Evolutionary conservation across 2,888 invertebrate genomes (phyloP).

Genomic region (Drosophila fulvimacula): DNA sequence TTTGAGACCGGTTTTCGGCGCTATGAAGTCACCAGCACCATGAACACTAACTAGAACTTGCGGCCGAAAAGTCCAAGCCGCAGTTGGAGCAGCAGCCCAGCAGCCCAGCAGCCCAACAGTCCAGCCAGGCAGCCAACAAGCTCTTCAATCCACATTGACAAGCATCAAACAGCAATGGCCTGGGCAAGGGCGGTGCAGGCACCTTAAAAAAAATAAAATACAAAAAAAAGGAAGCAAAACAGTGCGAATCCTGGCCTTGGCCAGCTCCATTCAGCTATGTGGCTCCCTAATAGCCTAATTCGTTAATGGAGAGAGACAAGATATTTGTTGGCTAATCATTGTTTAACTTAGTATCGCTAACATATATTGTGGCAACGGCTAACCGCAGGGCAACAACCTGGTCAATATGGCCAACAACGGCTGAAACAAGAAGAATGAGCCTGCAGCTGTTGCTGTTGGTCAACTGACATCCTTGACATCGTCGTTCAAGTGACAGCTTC

Average conservation of each 20-base stretch:
- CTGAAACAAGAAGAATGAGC: slow-evolving; percentile 21
- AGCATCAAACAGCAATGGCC: slow-evolving; percentile 31
- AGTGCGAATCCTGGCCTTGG: slow-evolving; percentile 21
- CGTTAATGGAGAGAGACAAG: slow-evolving; percentile 21
- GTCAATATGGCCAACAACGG: slow-evolving; percentile 34
- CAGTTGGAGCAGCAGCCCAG: slow-evolving; percentile 38
- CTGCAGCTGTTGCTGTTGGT: slow-evolving; percentile 34
- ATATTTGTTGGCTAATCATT: slow-evolving; percentile 18
- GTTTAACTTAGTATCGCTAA: slow-evolving; percentile 8
- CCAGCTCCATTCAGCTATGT: slow-evolving; percentile 3
- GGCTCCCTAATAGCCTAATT: slow-evolving; percentile 33
- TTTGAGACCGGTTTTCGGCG: slow-evolving; percentile 72
- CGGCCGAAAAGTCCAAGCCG: slow-evolving; percentile 47
- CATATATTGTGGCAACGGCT: slow-evolving; percentile 11
- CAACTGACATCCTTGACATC: slow-evolving; percentile 47
- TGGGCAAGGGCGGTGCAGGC: neutral
- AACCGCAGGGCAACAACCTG: slow-evolving; percentile 38
- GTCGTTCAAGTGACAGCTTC: slow-evolving; percentile 47
- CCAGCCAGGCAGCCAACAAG: slow-evolving; percentile 34
- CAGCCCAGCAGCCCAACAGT: slow-evolving; percentile 47
- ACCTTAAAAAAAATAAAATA: no score
- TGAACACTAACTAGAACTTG: slow-evolving; percentile 51
- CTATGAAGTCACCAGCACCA: slow-evolving; percentile 51
- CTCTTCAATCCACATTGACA: slow-evolving; percentile 52
- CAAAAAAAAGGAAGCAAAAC: neutral